Percentiles rank a stretch among this genome's conserved stretches.
phyloP scores from a whole-genome alignment of 2,113 vertebrate species.

The Heteronetta atricapilla region DNA sequence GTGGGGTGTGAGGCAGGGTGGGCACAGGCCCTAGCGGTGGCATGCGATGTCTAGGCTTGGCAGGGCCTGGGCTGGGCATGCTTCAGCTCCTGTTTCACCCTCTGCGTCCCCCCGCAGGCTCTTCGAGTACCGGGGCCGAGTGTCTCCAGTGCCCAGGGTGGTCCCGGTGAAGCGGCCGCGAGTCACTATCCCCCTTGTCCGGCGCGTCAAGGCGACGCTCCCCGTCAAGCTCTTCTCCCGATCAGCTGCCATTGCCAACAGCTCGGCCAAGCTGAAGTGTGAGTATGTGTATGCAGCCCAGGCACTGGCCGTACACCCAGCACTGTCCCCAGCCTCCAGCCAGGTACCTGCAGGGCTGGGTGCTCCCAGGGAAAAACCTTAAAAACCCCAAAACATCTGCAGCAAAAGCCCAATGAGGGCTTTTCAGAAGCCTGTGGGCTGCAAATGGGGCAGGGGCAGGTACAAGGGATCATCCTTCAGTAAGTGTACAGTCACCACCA shows the following conservation, averaged over 20 bases:
- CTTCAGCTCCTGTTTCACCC: background rate
- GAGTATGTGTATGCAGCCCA: conserved; percentile 29
- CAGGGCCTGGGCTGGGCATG: background rate
- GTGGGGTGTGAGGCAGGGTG: rapidly evolving
- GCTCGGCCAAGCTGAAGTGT: conserved; percentile 85
- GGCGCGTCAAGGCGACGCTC: conserved; percentile 86
- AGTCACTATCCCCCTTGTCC: conserved; percentile 87
- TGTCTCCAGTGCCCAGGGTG: conserved; percentile 84
- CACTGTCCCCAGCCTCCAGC: background rate
- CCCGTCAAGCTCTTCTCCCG: conserved; percentile 88
- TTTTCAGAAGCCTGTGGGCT: background rate
- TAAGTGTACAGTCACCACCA: background rate
- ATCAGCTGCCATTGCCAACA: conserved; percentile 78
- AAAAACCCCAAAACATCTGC: rapidly evolving
- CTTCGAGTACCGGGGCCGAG: conserved; percentile 87
- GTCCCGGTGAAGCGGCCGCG: conserved; percentile 88
- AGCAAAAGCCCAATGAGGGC: rapidly evolving
- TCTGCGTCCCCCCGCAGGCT: conserved; percentile 73
- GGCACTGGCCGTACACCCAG: background rate
- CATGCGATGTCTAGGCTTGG: rapidly evolving
- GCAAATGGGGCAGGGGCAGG: background rate
- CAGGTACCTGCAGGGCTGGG: rapidly evolving
- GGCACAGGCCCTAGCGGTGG: background rate
- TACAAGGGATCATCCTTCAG: background rate
- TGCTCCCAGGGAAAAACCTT: background rate